Conservation (phyloP, 2,113 vertebrate species). For the Pteropus alecto region DNA sequence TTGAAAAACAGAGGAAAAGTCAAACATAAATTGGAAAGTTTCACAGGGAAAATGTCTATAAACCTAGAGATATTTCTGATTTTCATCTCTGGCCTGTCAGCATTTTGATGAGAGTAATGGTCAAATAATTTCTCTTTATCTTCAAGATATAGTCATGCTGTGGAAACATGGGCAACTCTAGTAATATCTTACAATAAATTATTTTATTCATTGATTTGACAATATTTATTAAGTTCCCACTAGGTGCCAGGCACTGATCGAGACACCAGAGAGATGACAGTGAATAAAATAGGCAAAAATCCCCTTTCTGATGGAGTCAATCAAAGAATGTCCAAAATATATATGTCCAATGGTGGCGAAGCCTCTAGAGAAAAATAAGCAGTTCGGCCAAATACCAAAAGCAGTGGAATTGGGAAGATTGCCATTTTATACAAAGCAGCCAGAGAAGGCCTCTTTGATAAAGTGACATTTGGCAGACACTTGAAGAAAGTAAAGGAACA, state of each 20-base stretch:
- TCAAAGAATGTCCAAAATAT: not conserved
- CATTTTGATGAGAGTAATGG: not conserved
- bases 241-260: not conserved
- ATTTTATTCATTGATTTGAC: not conserved
- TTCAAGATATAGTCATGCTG: not conserved
- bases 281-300: not conserved
- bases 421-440: not conserved
- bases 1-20: slow-evolving; percentile 13
- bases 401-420: not conserved
- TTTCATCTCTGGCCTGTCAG: slow-evolving; percentile 8
- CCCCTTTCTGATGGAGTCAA: not conserved
- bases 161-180: not conserved
- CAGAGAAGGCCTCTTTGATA: not conserved
- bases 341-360: not conserved
- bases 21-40: not conserved
- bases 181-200: not conserved
- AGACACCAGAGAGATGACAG: not conserved
- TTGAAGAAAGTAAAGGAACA: not conserved
- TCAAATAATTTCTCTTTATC: slow-evolving; percentile 24
- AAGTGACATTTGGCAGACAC: not conserved
- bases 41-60: not conserved
- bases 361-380: not conserved
- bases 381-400: not conserved
- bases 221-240: not conserved
- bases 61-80: slow-evolving; percentile 27